These are phyloP conservation scores for Coluber constrictor DNA, from an alignment of 2,797 vertebrate species.

Conservation along the genomic window DNA sequence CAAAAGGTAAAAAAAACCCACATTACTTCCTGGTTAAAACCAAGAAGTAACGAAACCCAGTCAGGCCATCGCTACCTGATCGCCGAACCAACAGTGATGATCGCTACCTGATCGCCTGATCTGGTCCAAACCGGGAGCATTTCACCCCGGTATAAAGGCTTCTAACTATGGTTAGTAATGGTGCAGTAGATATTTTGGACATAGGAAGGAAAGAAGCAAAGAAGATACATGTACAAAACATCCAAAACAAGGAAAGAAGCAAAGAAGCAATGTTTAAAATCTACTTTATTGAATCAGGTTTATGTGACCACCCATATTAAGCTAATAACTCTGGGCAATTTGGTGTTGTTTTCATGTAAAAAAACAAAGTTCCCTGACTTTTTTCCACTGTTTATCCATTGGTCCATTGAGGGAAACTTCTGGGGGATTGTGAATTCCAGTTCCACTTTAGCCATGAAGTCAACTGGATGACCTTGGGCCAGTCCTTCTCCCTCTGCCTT, in stretches of 20 bases:
- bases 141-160: neutral
- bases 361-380: neutral
- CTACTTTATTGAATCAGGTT: neutral
- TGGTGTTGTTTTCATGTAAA: neutral
- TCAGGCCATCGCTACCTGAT: too few relatives aligned
- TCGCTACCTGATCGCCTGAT: too few relatives aligned
- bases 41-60: too few relatives aligned
- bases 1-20: too few relatives aligned
- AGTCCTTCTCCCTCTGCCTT: neutral
- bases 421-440: neutral
- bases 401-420: neutral
- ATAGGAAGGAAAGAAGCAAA: neutral
- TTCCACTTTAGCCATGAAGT: neutral
- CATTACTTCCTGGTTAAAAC: too few relatives aligned
- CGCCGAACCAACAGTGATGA: too few relatives aligned
- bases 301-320: neutral
- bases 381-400: neutral
- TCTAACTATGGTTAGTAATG: neutral
- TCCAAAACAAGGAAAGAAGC: too few relatives aligned
- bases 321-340: neutral
- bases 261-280: neutral
- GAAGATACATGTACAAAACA: too few relatives aligned
- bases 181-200: neutral
- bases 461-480: neutral
- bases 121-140: too few relatives aligned